These are phyloP conservation scores for Baryphthengus martii DNA, from an alignment of 2,113 vertebrate species.

Conservation along the genomic window DNA sequence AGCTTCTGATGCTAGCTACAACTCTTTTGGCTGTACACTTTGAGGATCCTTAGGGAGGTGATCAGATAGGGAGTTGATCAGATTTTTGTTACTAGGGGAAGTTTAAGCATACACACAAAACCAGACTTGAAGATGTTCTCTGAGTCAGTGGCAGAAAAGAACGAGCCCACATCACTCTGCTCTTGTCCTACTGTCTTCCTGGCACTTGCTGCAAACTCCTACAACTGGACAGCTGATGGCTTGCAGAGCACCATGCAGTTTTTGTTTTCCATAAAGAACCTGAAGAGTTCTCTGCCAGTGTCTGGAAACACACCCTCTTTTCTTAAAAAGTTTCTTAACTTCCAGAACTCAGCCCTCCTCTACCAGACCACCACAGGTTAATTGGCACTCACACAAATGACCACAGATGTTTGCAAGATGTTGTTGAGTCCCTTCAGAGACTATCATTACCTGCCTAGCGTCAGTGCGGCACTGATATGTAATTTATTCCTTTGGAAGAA, in stretches of 20 bases:
- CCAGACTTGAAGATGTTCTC: neutral
- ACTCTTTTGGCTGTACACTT: neutral
- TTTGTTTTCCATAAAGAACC: neutral
- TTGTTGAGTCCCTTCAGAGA: conserved; percentile 31
- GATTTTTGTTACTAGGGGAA: neutral
- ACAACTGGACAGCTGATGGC: neutral
- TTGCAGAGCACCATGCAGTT: neutral
- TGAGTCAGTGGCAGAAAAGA: neutral
- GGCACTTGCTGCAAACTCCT: neutral
- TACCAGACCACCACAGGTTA: conserved; percentile 18
- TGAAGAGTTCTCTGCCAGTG: neutral
- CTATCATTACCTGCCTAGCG: conserved; percentile 36
- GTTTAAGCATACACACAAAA: neutral
- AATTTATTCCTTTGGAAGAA: conserved; percentile 66
- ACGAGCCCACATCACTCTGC: accelerated
- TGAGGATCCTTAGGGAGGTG: neutral
- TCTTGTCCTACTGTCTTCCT: neutral
- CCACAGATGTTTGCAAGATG: conserved; percentile 60
- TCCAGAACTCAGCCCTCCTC: neutral
- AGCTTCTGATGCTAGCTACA: too few species aligned
- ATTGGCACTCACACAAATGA: conserved; percentile 1
- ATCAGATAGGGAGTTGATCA: neutral
- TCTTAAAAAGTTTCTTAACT: neutral
- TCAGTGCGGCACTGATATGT: conserved; percentile 33
- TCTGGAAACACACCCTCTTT: neutral